Base-by-base conservation (phyloP, 2,888 invertebrate genomes). In the Tubulanus polymorphus region DNA sequence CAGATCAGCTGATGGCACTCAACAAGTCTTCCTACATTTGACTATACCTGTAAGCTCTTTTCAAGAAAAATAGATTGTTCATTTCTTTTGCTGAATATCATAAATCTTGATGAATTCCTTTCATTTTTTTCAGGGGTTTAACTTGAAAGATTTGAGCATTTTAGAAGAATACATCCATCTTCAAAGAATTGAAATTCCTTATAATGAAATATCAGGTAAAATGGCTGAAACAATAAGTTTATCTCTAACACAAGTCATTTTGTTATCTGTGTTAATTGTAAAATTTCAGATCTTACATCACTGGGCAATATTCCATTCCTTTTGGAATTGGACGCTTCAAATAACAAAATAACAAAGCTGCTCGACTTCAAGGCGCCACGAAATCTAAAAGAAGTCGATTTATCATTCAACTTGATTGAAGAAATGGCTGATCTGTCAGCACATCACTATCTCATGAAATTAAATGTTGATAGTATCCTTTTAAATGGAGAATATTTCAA, bases 381-480 rank as follows among this genome's bases (percentile, higher is more conserved):
- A 47, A 78, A 75, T 53, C 66, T 78, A 37, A 69, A 71, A 54
- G 66, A 67, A 49, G 78, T 72, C 3, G 70, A 77, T 57, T 59
- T 76, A 48, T 76, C 77, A 1, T 75, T 67, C 63, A 78, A 78
- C 57, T 59, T 68, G 41, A 73, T 78, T 23, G 59, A 63, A 48
- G 69, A 69, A 46, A 74, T 78, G 62, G 48, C 67, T 26, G 74
- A 78, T 59, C 61, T 78, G 3, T 71, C 74, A 3, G 69, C 65
- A 26, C 76, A 76, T 57, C 72, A 70, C 46, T 72, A 60, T 32
- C 63, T 78, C 25, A 64, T 55, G 23, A 72, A 68, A 41, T 69
- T 78, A 5, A 61, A 65, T 52, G 62, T 78, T 3, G 74, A 76
- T 57, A 69, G 76, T 78, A 76, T 73, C 70, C 72, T 74, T 68